Conservation (phyloP, 2,113 vertebrate genomes). For the Nyctereutes procyonoides region DNA sequence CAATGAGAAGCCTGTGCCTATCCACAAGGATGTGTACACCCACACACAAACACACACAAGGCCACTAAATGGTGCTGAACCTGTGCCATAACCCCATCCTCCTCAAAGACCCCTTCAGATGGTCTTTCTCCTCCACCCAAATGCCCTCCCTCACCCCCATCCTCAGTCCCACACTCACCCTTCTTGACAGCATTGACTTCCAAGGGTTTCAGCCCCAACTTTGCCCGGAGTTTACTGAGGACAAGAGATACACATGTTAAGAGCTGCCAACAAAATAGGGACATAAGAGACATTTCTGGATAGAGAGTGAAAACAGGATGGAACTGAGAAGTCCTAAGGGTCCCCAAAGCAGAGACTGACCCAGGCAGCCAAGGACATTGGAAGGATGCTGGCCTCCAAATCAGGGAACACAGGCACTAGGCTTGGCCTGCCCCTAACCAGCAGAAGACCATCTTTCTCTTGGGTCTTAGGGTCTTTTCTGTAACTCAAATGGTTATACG, state of each 20-base stretch:
- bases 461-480: not conserved
- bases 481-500: not conserved
- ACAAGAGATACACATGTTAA: conserved; percentile 22
- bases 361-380: not conserved
- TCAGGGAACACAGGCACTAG: fast-evolving
- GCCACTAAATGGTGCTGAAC: not conserved
- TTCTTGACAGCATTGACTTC: conserved; percentile 91
- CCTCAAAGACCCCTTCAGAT: not conserved
- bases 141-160: not conserved
- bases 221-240: conserved; percentile 92
- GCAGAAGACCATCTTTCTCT: not conserved
- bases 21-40: not conserved
- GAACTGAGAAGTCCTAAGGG: not conserved
- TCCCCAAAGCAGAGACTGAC: not conserved
- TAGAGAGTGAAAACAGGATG: not conserved
- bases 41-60: not conserved
- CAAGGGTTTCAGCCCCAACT: conserved; percentile 94
- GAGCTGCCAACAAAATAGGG: not conserved
- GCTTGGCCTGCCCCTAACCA: not conserved
- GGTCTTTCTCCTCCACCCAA: not conserved
- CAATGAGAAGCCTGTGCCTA: not conserved
- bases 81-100: not conserved
- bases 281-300: not conserved
- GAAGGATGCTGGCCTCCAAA: not conserved
- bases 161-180: conserved; percentile 77